These are phyloP conservation scores for Phenganax subtilis DNA, from an alignment of 92 coral and sea anemone species.

Conservation along the genomic window DNA sequence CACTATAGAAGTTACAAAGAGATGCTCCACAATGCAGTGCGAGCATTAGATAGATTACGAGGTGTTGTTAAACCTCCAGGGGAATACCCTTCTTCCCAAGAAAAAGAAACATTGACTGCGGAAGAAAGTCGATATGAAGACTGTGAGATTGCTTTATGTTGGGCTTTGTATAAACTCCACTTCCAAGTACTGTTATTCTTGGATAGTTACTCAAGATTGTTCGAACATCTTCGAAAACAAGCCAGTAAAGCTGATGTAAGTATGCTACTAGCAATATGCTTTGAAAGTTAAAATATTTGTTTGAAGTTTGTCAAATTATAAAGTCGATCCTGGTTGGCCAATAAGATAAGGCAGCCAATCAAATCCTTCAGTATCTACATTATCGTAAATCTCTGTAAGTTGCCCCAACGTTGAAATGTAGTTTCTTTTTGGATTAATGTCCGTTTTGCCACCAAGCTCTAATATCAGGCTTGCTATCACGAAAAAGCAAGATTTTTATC, in stretches of 20 bases:
- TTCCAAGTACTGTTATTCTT: constrained; percentile 86
- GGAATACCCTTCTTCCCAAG: constrained; percentile 13
- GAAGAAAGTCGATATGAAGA: constrained; percentile 72
- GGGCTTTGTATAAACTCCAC: constrained; percentile 82
- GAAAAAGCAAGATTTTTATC: no score
- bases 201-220: constrained; percentile 69
- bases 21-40: constrained; percentile 63
- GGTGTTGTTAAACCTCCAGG: constrained; percentile 59
- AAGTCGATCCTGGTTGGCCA: no score
- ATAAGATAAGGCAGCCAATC: no score
- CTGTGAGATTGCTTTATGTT: constrained; percentile 72
- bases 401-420: no score
- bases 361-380: no score
- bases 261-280: not conserved
- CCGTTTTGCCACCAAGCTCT: no score
- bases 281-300: not conserved
- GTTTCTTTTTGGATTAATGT: no score
- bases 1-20: constrained; percentile 75
- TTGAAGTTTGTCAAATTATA: no score
- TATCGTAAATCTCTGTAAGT: no score
- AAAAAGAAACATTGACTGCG: constrained; percentile 26
- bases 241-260: constrained; percentile 66
- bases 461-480: no score
- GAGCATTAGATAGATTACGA: constrained; percentile 81
- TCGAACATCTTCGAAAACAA: constrained; percentile 69